A percentile compares a stretch with the other conserved stretches of the same genome.
These are phyloP conservation scores for Lepidurus apus DNA, from an alignment of 1,140 invertebrate genomes.

Conservation along the genomic window DNA sequence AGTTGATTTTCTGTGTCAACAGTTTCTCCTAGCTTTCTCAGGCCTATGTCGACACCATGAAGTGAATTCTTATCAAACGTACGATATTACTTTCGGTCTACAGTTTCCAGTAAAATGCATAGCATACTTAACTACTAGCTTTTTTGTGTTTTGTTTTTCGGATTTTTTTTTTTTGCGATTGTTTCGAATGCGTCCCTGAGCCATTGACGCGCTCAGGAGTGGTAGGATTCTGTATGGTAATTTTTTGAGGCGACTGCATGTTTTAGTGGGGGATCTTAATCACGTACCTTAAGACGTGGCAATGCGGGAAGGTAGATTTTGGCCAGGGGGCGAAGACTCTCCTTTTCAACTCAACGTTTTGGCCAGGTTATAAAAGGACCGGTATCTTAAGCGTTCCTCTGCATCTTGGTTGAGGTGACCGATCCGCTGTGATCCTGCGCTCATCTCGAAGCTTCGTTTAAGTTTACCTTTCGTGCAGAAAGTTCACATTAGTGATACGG, in stretches of 20 bases:
- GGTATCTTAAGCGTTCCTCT: background rate
- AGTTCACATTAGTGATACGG: background rate
- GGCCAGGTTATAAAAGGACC: conserved; percentile 21
- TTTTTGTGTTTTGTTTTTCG: background rate
- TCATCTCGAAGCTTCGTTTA: background rate
- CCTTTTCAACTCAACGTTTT: background rate
- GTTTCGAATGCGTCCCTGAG: background rate
- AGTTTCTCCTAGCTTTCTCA: background rate
- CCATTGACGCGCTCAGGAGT: background rate
- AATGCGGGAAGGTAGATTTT: background rate
- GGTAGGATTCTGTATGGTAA: background rate
- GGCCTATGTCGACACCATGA: background rate
- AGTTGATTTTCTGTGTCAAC: background rate
- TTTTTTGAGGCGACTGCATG: background rate
- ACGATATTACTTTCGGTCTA: background rate
- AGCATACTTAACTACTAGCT: background rate
- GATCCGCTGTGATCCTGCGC: background rate
- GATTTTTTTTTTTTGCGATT: background rate
- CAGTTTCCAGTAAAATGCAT: background rate
- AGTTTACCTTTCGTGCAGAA: background rate
- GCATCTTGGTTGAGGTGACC: conserved; percentile 16
- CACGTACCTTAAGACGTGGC: background rate
- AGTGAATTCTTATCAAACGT: too few relatives aligned
- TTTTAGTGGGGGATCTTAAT: conserved; percentile 7
- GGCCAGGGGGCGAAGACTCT: conserved; percentile 1